phyloP scores from a whole-genome alignment of 1,140 invertebrate species.

The Drosophila quadrilineata region DNA sequence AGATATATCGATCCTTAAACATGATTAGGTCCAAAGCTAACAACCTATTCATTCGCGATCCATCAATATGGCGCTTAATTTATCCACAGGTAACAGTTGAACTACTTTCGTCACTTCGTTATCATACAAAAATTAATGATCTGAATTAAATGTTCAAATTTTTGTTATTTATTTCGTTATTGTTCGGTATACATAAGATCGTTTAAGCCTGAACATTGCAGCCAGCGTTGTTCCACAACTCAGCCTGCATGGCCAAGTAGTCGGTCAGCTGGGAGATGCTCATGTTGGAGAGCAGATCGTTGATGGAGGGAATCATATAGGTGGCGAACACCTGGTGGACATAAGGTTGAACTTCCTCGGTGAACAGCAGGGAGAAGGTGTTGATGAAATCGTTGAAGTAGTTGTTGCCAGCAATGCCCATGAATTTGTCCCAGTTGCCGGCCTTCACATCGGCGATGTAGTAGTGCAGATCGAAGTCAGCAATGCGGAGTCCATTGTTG shows the following conservation, averaged over 20 bases:
- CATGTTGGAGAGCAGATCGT: conserved; percentile 35
- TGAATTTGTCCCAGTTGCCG: conserved; percentile 49
- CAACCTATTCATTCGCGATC: no score
- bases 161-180: not conserved
- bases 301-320: conserved; percentile 34
- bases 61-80: no score
- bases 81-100: no score
- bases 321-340: conserved; percentile 11
- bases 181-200: not conserved
- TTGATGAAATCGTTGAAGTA: conserved; percentile 31
- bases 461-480: conserved; percentile 42
- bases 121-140: no score
- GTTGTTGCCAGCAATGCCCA: conserved; percentile 53
- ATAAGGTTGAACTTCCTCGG: conserved; percentile 45
- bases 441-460: conserved; percentile 38
- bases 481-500: conserved; percentile 39
- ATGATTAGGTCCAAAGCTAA: no score
- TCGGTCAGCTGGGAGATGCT: conserved; percentile 40
- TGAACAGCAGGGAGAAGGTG: conserved; percentile 17
- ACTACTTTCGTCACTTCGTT: no score
- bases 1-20: no score
- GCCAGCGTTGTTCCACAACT: conserved; percentile 13
- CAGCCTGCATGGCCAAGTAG: conserved; percentile 16
- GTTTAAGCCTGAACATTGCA: conserved; percentile 8
- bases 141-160: no score